Conservation (phyloP, 1,140 invertebrate species). For the Drosophila subpulchrella region DNA sequence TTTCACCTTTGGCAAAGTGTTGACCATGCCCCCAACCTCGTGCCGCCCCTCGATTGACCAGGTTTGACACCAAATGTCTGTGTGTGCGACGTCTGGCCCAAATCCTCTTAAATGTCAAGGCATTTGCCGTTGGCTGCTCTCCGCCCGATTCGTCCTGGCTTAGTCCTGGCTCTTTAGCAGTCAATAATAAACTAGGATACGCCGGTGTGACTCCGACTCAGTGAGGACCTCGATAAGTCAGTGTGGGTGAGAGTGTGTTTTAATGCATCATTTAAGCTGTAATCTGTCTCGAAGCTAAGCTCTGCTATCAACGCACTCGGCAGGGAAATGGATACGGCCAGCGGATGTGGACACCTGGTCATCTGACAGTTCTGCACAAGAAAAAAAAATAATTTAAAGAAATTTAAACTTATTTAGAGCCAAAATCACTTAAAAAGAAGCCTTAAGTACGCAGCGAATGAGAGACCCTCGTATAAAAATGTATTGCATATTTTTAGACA, state of each 20-base stretch:
- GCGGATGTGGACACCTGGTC: slow-evolving; percentile 26
- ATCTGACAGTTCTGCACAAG: not conserved
- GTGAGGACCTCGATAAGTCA: not conserved
- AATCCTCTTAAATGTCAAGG: slow-evolving; percentile 57
- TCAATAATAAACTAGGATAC: slow-evolving; percentile 52
- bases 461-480: too few relatives aligned
- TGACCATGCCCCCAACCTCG: not conserved
- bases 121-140: slow-evolving; percentile 45
- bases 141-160: slow-evolving; percentile 30
- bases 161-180: slow-evolving; percentile 58
- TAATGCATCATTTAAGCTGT: slow-evolving; percentile 68
- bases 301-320: slow-evolving; percentile 50
- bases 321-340: slow-evolving; percentile 16
- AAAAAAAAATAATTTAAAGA: not conserved
- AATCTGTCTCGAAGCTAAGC: slow-evolving; percentile 62
- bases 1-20: slow-evolving; percentile 1
- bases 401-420: not conserved
- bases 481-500: too few relatives aligned
- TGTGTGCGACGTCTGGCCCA: slow-evolving; percentile 13
- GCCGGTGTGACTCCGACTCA: not conserved
- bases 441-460: too few relatives aligned
- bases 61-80: slow-evolving; percentile 30
- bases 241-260: slow-evolving; percentile 34
- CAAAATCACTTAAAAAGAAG: too few relatives aligned
- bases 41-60: slow-evolving; percentile 10